Percentiles rank a stretch among this genome's conserved stretches.
These are phyloP conservation scores for Epizoanthus stellaris DNA, from an alignment of 92 coral and sea anemone genomes.

Conservation along the genomic window DNA sequence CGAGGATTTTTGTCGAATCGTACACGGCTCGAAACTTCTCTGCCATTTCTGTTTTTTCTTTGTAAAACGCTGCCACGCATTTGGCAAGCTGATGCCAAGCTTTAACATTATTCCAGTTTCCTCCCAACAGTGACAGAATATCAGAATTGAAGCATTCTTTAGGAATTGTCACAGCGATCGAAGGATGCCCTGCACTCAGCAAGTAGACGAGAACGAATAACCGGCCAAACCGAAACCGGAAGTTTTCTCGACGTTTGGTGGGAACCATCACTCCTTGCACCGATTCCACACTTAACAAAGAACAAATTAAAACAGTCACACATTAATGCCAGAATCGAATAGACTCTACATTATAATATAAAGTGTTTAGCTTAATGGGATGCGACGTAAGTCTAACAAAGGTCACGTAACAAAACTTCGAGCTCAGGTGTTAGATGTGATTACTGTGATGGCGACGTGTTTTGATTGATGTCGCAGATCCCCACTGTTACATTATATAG, in stretches of 20 bases:
- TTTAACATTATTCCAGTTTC: not conserved
- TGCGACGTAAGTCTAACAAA: no score
- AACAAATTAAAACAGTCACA: no score
- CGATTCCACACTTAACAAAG: no score
- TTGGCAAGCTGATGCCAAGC: not conserved
- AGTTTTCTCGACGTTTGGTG: not conserved
- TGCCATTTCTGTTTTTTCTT: conserved; percentile 18
- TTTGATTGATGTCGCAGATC: no score
- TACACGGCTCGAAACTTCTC: not conserved
- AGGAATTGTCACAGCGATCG: no score
- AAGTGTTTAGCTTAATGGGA: no score
- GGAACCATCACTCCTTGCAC: not conserved
- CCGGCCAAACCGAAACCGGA: not conserved
- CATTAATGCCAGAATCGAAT: no score
- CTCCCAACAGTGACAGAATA: not conserved
- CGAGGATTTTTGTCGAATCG: not conserved
- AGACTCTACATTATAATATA: no score
- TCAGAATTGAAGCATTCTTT: not conserved
- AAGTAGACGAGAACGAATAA: conserved; percentile 5
- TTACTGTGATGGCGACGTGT: no score
- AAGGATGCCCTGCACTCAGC: not conserved
- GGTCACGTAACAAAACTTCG: no score
- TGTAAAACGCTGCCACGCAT: not conserved
- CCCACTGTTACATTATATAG: no score
- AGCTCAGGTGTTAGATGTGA: no score